phyloP scores from a whole-genome alignment of 2,888 invertebrate genomes.

The Agriopis marginaria region DNA sequence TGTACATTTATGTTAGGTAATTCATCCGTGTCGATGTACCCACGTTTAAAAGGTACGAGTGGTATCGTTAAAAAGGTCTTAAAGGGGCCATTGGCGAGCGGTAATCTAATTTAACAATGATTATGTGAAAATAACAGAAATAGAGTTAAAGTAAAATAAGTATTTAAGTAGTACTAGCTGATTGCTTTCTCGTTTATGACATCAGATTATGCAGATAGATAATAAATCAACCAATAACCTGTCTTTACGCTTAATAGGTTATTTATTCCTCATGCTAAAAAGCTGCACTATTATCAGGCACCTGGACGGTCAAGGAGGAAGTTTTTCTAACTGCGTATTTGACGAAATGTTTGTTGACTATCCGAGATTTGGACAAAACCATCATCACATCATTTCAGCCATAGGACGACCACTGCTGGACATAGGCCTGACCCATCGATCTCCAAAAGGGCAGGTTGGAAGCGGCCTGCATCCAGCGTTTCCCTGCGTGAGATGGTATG shows the following conservation, averaged over 20 bases:
- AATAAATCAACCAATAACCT: not conserved
- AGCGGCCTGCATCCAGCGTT: too few relatives aligned
- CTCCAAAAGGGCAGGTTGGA: too few relatives aligned
- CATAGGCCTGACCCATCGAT: too few relatives aligned
- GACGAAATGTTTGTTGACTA: too few relatives aligned
- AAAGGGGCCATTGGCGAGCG: not conserved
- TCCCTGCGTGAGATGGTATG: too few relatives aligned
- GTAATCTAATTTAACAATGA: not conserved
- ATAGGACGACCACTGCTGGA: too few relatives aligned
- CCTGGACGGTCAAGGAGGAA: not conserved
- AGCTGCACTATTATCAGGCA: not conserved
- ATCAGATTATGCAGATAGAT: constrained; percentile 4
- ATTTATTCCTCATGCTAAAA: not conserved
- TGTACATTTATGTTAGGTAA: too few relatives aligned
- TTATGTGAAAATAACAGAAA: not conserved
- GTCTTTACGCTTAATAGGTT: not conserved
- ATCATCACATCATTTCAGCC: too few relatives aligned
- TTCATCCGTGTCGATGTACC: not conserved
- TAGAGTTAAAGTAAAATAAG: not conserved
- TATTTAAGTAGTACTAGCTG: not conserved
- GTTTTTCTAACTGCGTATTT: too few relatives aligned
- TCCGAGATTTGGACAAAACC: too few relatives aligned
- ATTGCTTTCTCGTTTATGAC: constrained; percentile 5
- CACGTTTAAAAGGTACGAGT: not conserved
- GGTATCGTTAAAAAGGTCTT: not conserved